phyloP scores from a whole-genome alignment of 2,113 vertebrate species.

The Cromileptes altivelis region DNA sequence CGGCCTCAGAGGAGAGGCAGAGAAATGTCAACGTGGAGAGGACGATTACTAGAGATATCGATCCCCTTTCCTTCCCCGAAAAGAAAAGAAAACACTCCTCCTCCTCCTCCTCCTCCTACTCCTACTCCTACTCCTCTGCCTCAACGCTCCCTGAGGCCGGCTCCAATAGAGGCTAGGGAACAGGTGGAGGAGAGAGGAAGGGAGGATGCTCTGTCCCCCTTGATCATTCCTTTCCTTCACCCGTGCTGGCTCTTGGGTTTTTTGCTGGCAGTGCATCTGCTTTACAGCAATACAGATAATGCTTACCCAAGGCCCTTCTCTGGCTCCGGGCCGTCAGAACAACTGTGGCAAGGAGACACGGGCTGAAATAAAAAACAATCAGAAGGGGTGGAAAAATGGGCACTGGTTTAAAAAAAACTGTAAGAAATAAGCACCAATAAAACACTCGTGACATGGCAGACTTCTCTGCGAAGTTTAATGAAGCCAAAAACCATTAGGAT shows the following conservation, averaged over 20 bases:
- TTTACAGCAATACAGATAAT: slow-evolving; percentile 73
- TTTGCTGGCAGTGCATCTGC: slow-evolving; percentile 65
- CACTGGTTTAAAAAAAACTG: background rate
- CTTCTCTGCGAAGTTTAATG: slow-evolving; percentile 64
- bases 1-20: slow-evolving; percentile 78
- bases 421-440: slow-evolving; percentile 34
- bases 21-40: slow-evolving; percentile 80
- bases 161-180: slow-evolving; percentile 44
- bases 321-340: slow-evolving; percentile 12
- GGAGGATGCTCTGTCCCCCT: slow-evolving; percentile 35
- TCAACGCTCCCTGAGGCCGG: slow-evolving; percentile 56
- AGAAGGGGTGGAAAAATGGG: slow-evolving; percentile 22
- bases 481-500: slow-evolving; percentile 67
- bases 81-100: slow-evolving; percentile 62
- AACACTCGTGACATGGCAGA: slow-evolving; percentile 35
- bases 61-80: slow-evolving; percentile 69
- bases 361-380: background rate
- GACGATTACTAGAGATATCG: slow-evolving; percentile 81
- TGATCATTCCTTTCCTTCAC: slow-evolving; percentile 31
- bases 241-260: slow-evolving; percentile 33
- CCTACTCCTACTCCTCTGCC: slow-evolving; percentile 33
- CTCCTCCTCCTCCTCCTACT: slow-evolving; percentile 58
- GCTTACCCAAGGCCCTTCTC: slow-evolving; percentile 62
- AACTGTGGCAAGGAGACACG: background rate
- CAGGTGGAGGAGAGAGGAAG: slow-evolving; percentile 46